phyloP scores from a whole-genome alignment of 2,113 vertebrate species.

The Syngnathus typhle region DNA sequence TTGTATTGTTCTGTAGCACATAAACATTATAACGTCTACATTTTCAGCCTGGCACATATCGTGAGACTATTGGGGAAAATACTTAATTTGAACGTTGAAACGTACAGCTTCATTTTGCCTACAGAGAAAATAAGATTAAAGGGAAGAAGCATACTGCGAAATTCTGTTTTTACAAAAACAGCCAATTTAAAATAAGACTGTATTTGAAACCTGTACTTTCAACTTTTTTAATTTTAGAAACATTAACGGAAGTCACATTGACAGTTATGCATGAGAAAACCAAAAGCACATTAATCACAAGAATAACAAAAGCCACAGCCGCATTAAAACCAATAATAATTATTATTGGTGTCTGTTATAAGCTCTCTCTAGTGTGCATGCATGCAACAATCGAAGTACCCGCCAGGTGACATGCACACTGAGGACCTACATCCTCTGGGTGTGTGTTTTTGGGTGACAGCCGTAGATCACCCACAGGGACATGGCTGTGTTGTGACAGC shows the following conservation, averaged over 20 bases:
- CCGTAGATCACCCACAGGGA: not conserved
- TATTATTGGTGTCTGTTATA: not conserved
- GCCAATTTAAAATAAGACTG: not conserved
- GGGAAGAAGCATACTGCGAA: not conserved
- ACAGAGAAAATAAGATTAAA: not conserved
- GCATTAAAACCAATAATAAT: not conserved
- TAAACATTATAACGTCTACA: no score
- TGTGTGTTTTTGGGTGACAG: not conserved
- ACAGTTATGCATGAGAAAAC: not conserved
- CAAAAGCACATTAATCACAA: not conserved
- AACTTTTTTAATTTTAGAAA: not conserved
- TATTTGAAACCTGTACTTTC: not conserved
- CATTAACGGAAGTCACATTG: not conserved
- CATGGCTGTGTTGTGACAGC: not conserved
- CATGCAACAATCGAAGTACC: no score
- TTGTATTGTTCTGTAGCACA: no score
- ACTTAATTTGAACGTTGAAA: no score
- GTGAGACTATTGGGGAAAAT: no score
- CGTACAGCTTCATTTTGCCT: no score
- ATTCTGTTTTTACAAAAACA: not conserved
- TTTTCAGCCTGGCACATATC: no score
- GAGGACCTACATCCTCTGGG: not conserved
- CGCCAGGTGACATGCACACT: not conserved
- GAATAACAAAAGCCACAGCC: not conserved
- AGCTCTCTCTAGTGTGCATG: not conserved